Evolutionary conservation across 1,140 invertebrate species (phyloP), one percentile per base, ranked within the genome.

Genomic region (Trachymyrmex septentrionalis): DNA sequence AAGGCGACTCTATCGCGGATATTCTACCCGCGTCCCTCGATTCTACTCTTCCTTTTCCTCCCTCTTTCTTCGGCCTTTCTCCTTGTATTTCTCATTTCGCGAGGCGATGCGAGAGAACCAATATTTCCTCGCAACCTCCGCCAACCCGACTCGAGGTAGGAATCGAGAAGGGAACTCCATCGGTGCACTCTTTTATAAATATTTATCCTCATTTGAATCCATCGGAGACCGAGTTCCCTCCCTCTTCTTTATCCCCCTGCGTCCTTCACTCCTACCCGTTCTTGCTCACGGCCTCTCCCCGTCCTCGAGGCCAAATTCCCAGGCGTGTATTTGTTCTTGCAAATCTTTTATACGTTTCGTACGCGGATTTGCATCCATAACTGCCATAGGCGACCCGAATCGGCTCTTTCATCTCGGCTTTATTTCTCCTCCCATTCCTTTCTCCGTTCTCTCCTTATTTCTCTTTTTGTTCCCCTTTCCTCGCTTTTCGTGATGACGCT

Each of bases 141-240:
- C 86, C 86, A 87, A 72, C 81, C 69, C 44, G 50, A 63, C 81
- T 72, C 87, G 69, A 38, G 76, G n/a, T 69, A 77, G 64, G 88
- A 89, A 64, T 81, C 82, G 71, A 73, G 72, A 55, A 59, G 76
- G 69, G 24, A 69, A 85, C 86, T 90, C 75, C 71, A 89, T 92
- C 92, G 90, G 82, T 86, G 86, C 84, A 72, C 89, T 92, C 92
- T 94, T 94, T 94, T 93, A 94, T 94, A 94, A 94, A 94, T 94
- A 94, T 94, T 94, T 94, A 94, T 94, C 91, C 93, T 94, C 92
- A 92, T 94, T 94, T 93, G 91, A 94, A 94, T 94, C 92, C 90
- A 90, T 89, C 88, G 88, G 88, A 90, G 86, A 76, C 80, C 59
- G 53, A 50, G 82, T 38, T 7, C 44, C 57, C 69, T 27, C 44